Conservation (phyloP, 2,888 invertebrate genomes). For the Noctua janthe region DNA sequence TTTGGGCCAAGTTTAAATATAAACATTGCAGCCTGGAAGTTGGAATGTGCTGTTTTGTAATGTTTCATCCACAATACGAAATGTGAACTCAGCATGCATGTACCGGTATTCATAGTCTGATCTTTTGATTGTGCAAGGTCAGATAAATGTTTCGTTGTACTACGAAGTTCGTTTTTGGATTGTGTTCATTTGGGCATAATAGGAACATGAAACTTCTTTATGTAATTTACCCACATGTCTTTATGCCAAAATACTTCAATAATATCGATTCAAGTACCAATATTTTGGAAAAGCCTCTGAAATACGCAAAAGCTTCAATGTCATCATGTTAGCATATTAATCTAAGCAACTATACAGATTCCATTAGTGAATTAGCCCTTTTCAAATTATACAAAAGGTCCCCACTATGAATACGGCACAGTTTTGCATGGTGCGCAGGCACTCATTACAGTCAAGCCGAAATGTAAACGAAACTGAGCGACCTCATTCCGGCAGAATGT, state of each 20-base stretch:
- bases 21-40: slow-evolving; percentile 37
- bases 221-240: background rate
- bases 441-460: slow-evolving; percentile 50
- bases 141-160: background rate
- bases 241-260: background rate
- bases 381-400: background rate
- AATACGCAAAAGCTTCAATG: background rate
- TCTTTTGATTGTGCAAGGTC: background rate
- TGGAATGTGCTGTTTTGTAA: slow-evolving; percentile 18
- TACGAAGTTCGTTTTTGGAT: too few species aligned
- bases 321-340: background rate
- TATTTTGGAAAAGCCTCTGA: background rate
- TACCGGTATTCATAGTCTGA: slow-evolving; percentile 40
- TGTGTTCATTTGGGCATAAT: background rate
- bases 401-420: slow-evolving; percentile 32
- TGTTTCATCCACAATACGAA: slow-evolving; percentile 44
- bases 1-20: slow-evolving; percentile 22
- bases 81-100: slow-evolving; percentile 36
- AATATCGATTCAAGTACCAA: background rate
- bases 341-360: background rate
- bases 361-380: background rate
- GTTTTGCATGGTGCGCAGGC: slow-evolving; percentile 34
- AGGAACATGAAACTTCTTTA: background rate
- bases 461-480: slow-evolving; percentile 51
- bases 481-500: slow-evolving; percentile 50